These are phyloP conservation scores for Psittacula echo DNA, from an alignment of 2,797 vertebrate species.

Conservation along the genomic window DNA sequence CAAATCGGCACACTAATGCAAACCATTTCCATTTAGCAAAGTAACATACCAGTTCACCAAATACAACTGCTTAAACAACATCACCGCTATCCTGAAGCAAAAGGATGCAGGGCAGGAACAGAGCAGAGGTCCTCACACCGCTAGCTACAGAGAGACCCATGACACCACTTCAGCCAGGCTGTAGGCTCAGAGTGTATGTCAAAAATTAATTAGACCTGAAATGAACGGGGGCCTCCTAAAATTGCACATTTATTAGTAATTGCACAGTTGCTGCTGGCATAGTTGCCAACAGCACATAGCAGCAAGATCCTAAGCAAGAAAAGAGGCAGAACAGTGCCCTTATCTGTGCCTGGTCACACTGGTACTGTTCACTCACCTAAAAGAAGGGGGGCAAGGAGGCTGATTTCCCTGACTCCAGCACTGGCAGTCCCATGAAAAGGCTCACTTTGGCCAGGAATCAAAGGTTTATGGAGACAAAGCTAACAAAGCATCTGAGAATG, in stretches of 20 bases:
- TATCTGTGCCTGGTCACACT: not conserved
- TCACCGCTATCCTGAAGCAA: not conserved
- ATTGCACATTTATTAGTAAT: not conserved
- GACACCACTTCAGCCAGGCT: not conserved
- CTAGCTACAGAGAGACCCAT: fast-evolving
- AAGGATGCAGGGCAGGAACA: not conserved
- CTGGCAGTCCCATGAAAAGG: not conserved
- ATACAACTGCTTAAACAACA: not conserved
- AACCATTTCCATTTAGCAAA: not conserved
- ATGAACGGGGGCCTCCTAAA: not conserved
- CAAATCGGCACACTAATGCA: not conserved
- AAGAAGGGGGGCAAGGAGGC: not conserved
- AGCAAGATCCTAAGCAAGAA: not conserved
- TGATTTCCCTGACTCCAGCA: not conserved
- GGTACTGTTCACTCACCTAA: not conserved
- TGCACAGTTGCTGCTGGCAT: not conserved
- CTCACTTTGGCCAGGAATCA: not conserved
- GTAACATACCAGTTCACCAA: not conserved
- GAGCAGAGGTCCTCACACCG: not conserved
- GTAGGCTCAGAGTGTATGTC: fast-evolving
- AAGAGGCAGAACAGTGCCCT: not conserved
- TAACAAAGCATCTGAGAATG: not conserved
- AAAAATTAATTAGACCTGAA: not conserved
- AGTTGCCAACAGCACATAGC: not conserved
- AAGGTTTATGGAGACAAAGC: not conserved